phyloP scores from a whole-genome alignment of 2,113 vertebrate genomes.

The Lamprologus callipterus region DNA sequence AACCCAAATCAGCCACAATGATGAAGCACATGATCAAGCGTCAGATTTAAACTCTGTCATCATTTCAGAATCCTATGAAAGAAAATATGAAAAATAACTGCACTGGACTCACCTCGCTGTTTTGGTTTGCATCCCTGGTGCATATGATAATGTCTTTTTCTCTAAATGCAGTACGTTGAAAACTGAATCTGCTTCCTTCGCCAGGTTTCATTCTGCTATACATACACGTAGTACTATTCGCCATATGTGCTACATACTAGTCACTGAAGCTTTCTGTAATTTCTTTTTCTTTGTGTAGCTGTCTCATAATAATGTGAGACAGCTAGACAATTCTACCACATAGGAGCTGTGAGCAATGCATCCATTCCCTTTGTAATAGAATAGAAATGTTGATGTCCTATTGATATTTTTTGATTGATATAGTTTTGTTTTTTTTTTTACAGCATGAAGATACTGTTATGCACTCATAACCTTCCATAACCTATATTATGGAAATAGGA shows the following conservation, averaged over 20 bases:
- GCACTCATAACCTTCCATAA: background rate
- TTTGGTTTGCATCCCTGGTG: background rate
- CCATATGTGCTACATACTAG: background rate
- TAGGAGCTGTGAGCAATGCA: background rate
- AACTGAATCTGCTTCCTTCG: background rate
- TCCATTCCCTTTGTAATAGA: background rate
- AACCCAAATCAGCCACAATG: background rate
- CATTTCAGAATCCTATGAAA: background rate
- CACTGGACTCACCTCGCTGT: background rate
- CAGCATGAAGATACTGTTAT: background rate
- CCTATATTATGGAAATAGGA: background rate
- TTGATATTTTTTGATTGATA: no score
- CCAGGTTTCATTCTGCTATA: background rate
- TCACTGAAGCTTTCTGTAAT: background rate
- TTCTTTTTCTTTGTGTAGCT: background rate
- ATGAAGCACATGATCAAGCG: background rate
- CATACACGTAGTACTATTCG: background rate
- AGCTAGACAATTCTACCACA: background rate
- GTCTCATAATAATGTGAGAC: background rate
- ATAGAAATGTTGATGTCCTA: background rate
- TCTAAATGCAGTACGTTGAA: background rate
- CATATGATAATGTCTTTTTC: background rate
- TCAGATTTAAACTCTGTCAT: background rate
- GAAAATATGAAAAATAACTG: background rate
- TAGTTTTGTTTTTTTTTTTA: background rate